These are phyloP conservation scores for Alligator sinensis DNA, from an alignment of 2,113 vertebrate genomes.

Conservation along the genomic window DNA sequence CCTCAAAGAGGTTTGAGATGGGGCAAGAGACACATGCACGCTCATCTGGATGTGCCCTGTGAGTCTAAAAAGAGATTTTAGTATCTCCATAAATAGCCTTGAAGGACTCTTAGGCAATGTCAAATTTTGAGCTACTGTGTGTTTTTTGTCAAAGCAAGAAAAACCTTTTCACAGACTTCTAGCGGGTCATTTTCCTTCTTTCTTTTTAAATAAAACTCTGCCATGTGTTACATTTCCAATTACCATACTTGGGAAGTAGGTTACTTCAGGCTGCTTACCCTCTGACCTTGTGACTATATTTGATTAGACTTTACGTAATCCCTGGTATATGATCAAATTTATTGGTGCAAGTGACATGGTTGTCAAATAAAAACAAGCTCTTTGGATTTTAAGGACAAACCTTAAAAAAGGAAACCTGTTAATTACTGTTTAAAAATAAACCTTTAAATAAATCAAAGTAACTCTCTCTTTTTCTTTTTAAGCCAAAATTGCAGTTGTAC, in stretches of 20 bases:
- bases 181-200: background rate
- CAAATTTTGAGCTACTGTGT: constrained; percentile 8
- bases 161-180: constrained; percentile 1
- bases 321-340: background rate
- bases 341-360: background rate
- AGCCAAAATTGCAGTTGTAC: background rate
- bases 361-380: background rate
- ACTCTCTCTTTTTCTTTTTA: no score
- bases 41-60: no score
- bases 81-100: background rate
- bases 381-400: background rate
- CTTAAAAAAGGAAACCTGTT: background rate
- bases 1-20: no score
- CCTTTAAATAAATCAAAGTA: background rate
- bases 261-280: background rate
- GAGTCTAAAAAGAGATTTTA: background rate
- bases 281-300: background rate
- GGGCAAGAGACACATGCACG: no score
- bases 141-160: constrained; percentile 33
- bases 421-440: background rate
- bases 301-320: background rate
- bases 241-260: background rate
- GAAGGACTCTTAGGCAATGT: background rate
- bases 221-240: background rate
- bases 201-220: constrained; percentile 12